phyloP scores from a whole-genome alignment of 2,797 vertebrate species.

The Ambastaia sidthimunki region DNA sequence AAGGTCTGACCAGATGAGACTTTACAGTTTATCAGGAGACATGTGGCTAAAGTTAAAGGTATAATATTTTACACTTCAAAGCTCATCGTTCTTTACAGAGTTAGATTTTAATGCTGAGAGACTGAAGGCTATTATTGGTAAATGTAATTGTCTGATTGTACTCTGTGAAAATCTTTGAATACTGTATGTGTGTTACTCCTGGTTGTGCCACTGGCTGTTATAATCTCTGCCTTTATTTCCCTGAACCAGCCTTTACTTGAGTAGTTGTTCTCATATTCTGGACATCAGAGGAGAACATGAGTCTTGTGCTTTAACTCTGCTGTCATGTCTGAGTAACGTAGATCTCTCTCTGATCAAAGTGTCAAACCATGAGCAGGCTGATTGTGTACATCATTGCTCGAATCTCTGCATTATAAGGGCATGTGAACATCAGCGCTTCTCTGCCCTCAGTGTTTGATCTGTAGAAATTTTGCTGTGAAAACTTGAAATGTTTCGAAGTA shows the following conservation, averaged over 20 bases:
- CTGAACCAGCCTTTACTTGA: not conserved
- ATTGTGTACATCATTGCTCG: constrained; percentile 55
- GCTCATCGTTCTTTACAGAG: constrained; percentile 59
- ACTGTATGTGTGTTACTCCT: not conserved
- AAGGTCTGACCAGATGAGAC: no score
- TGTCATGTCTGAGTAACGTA: constrained; percentile 17
- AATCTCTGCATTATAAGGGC: constrained; percentile 44
- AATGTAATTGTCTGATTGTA: constrained; percentile 31
- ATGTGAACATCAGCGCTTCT: constrained; percentile 45
- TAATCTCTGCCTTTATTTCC: not conserved
- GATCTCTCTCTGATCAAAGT: constrained; percentile 49
- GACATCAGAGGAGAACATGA: not conserved
- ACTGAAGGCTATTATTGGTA: constrained; percentile 57
- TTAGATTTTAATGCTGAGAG: constrained; percentile 53
- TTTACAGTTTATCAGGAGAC: constrained; percentile 36
- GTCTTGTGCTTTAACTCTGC: not conserved
- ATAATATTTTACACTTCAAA: constrained; percentile 69
- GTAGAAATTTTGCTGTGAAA: constrained; percentile 33
- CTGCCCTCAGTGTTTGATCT: constrained; percentile 65
- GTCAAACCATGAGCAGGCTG: constrained; percentile 34
- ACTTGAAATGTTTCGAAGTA: constrained; percentile 23
- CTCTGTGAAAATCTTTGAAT: constrained; percentile 20
- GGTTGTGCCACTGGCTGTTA: not conserved
- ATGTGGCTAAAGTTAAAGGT: constrained; percentile 51
- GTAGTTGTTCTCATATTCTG: not conserved